These are phyloP conservation scores for Macropus fuliginosus DNA, from an alignment of 2,797 vertebrate genomes.

Conservation along the genomic window DNA sequence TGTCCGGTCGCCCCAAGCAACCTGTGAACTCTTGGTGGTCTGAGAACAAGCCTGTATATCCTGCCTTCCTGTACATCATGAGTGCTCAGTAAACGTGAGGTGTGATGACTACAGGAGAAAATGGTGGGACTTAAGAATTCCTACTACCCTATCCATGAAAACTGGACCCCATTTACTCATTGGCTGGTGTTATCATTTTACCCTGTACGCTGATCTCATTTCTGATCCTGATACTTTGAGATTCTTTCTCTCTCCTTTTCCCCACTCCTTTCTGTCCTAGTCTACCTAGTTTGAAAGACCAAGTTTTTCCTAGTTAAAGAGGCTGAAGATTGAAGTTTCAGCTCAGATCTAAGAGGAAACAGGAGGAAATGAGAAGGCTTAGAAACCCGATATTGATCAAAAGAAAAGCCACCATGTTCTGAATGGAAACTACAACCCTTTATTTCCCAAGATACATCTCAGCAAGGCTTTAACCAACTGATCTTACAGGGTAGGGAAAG, in stretches of 20 bases:
- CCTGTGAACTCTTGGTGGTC: neutral
- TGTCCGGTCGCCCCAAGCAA: neutral
- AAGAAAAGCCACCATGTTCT: neutral
- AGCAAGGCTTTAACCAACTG: neutral
- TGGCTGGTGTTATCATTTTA: neutral
- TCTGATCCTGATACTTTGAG: neutral
- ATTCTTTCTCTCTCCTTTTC: neutral
- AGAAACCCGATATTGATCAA: neutral
- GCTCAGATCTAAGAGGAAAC: neutral
- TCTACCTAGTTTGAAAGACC: neutral
- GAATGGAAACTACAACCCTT: neutral
- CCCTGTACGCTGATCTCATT: neutral
- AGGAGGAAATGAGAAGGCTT: neutral
- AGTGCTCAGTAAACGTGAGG: neutral
- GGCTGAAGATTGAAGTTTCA: neutral
- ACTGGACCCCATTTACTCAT: neutral
- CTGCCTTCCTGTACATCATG: neutral
- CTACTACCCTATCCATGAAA: neutral
- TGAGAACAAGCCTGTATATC: neutral
- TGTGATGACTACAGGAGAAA: neutral
- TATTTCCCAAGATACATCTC: neutral
- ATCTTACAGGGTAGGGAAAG: neutral
- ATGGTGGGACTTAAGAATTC: neutral
- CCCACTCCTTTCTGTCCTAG: neutral
- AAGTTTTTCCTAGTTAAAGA: neutral